phyloP scores from a whole-genome alignment of 1,140 invertebrate genomes.

The Drosophila nasuta region DNA sequence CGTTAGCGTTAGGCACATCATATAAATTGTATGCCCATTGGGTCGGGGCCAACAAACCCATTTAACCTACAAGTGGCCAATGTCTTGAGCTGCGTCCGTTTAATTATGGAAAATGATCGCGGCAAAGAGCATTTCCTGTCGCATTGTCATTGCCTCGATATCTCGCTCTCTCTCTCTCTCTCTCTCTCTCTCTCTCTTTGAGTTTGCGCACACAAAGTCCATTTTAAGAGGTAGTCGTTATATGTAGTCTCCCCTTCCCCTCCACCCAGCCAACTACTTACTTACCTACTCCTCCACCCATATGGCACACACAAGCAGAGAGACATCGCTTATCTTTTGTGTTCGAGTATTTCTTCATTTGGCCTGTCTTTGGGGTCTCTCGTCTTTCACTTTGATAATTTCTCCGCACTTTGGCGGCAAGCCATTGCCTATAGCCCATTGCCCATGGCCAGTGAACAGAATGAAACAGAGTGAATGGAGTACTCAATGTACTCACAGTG shows the following conservation, averaged over 20 bases:
- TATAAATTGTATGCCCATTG: constrained; percentile 24
- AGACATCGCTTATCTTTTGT: constrained; percentile 31
- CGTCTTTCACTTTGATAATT: constrained; percentile 74
- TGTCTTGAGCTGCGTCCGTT: constrained; percentile 67
- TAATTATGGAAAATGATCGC: constrained; percentile 80
- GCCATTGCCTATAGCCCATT: constrained; percentile 45
- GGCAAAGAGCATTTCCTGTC: constrained; percentile 77
- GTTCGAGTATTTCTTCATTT: constrained; percentile 35
- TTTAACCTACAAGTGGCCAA: constrained; percentile 78
- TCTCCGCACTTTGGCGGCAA: constrained; percentile 69
- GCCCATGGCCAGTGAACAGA: neutral
- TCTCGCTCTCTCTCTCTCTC: constrained; percentile 9
- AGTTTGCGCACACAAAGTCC: constrained; percentile 49
- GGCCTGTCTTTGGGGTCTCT: constrained; percentile 26
- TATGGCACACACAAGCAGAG: constrained; percentile 27
- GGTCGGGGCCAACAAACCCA: constrained; percentile 72
- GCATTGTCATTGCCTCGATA: constrained; percentile 39
- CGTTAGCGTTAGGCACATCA: constrained; percentile 19
- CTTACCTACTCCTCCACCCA: constrained; percentile 4
- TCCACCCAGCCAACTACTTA: constrained; percentile 1
- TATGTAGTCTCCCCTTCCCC: neutral
- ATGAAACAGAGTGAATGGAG: too few relatives aligned
- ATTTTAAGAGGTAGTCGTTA: constrained; percentile 36
- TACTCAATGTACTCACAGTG: neutral
- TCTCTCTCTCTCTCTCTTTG: constrained; percentile 14